phyloP scores from a whole-genome alignment of 2,888 invertebrate species.

The Aelia acuminata region DNA sequence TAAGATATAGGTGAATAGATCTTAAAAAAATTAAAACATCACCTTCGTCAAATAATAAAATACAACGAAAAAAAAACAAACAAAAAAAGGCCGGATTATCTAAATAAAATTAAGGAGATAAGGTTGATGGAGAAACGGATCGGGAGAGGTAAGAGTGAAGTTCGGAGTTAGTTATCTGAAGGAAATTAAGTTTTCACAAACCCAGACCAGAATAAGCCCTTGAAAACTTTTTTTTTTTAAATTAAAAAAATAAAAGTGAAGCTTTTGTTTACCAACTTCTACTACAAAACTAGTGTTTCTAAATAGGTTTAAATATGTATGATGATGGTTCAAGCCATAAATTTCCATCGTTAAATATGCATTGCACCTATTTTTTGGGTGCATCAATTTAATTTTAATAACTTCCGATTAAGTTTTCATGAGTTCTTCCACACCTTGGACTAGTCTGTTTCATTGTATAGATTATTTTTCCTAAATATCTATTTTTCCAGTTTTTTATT shows the following conservation, averaged over 20 bases:
- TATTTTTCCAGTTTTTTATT: too few relatives aligned
- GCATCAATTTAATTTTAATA: background rate
- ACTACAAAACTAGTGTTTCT: background rate
- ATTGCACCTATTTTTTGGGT: background rate
- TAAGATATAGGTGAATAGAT: too few relatives aligned
- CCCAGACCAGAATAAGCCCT: background rate
- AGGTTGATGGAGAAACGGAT: background rate
- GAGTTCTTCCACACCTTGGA: too few relatives aligned
- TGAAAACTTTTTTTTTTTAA: background rate
- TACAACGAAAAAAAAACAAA: background rate
- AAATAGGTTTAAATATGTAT: background rate
- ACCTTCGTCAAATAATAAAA: background rate
- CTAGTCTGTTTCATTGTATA: too few relatives aligned
- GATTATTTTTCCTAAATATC: too few relatives aligned
- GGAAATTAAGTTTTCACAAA: slow-evolving; percentile 36
- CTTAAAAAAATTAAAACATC: too few relatives aligned
- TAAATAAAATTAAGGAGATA: background rate
- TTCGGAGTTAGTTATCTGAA: slow-evolving; percentile 12
- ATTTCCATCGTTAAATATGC: background rate
- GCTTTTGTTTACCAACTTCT: background rate
- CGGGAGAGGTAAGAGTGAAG: background rate
- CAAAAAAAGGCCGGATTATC: background rate
- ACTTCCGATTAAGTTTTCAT: too few relatives aligned
- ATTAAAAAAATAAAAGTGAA: background rate
- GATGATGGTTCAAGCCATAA: background rate